phyloP scores from a whole-genome alignment of 2,888 invertebrate species.

The Rosalia funebris region DNA sequence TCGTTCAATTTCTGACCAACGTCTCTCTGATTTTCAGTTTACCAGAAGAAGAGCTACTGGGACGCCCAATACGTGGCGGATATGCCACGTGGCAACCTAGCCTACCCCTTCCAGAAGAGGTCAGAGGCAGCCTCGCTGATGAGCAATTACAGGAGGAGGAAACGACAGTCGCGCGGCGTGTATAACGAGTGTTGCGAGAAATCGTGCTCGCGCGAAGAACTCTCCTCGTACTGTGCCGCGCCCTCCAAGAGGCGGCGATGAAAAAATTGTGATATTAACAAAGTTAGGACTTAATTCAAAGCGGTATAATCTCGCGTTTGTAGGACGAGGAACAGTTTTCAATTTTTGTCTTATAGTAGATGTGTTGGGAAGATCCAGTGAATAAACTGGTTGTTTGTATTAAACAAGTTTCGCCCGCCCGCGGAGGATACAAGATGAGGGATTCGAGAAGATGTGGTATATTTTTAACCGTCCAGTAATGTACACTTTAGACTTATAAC shows the following conservation, averaged over 20 bases:
- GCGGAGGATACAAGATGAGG: too few species aligned
- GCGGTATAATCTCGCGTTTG: too few species aligned
- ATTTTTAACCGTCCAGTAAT: neutral
- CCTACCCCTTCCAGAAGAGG: slow-evolving; percentile 48
- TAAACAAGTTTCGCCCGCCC: too few species aligned
- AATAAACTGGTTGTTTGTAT: too few species aligned
- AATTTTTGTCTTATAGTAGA: too few species aligned
- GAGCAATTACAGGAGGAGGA: slow-evolving; percentile 43
- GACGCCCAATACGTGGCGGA: slow-evolving; percentile 54
- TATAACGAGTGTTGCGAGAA: slow-evolving; percentile 59
- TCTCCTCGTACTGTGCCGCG: slow-evolving; percentile 53
- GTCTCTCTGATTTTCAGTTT: too few species aligned
- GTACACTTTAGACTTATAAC: neutral
- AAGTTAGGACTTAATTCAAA: too few species aligned
- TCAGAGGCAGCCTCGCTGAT: slow-evolving; percentile 48
- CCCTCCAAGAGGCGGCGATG: slow-evolving; percentile 30
- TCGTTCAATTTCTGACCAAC: too few species aligned
- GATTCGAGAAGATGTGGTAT: neutral
- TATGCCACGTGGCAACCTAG: slow-evolving; percentile 16
- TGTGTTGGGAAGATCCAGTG: too few species aligned
- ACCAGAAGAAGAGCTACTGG: slow-evolving; percentile 38
- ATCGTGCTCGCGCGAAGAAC: slow-evolving; percentile 55
- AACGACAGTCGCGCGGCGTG: slow-evolving; percentile 52
- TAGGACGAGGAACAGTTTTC: too few species aligned
- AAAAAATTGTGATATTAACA: slow-evolving; percentile 25